Conservation (phyloP, 2,888 invertebrate species). For the Notocelia uddmanniana region DNA sequence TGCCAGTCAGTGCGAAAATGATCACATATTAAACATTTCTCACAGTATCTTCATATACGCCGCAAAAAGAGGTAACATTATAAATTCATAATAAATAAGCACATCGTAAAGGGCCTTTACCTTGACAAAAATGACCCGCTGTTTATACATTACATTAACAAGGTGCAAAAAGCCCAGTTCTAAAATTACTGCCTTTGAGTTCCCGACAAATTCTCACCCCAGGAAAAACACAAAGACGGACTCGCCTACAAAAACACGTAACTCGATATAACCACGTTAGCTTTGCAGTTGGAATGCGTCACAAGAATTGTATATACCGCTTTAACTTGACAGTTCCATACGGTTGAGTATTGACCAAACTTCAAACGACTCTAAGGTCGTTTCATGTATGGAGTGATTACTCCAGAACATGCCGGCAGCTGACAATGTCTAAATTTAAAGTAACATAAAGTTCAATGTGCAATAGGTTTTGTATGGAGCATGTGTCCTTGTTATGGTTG, state of each 20-base stretch:
- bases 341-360: not conserved
- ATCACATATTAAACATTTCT: slow-evolving; percentile 23
- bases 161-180: slow-evolving; percentile 46
- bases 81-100: slow-evolving; percentile 44
- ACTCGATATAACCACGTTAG: slow-evolving; percentile 44
- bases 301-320: slow-evolving; percentile 5
- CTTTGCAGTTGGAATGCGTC: slow-evolving; percentile 24
- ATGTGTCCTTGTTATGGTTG: slow-evolving; percentile 26
- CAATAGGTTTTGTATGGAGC: slow-evolving; percentile 1
- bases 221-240: slow-evolving; percentile 46
- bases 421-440: slow-evolving; percentile 7
- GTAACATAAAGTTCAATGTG: slow-evolving; percentile 10
- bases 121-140: slow-evolving; percentile 43
- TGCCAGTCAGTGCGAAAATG: slow-evolving; percentile 5
- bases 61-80: slow-evolving; percentile 36
- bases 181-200: slow-evolving; percentile 46
- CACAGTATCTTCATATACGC: slow-evolving; percentile 16
- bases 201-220: slow-evolving; percentile 46
- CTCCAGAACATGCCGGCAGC: not conserved
- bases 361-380: slow-evolving; percentile 3
- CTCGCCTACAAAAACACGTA: slow-evolving; percentile 46
- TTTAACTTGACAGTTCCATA: not conserved
- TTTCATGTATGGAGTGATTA: not conserved
- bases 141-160: slow-evolving; percentile 47
- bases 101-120: slow-evolving; percentile 38